A percentile compares a stretch with the other conserved stretches of the same genome.
These are phyloP conservation scores for Nomia melanderi DNA, from an alignment of 1,140 invertebrate genomes.

Conservation along the genomic window DNA sequence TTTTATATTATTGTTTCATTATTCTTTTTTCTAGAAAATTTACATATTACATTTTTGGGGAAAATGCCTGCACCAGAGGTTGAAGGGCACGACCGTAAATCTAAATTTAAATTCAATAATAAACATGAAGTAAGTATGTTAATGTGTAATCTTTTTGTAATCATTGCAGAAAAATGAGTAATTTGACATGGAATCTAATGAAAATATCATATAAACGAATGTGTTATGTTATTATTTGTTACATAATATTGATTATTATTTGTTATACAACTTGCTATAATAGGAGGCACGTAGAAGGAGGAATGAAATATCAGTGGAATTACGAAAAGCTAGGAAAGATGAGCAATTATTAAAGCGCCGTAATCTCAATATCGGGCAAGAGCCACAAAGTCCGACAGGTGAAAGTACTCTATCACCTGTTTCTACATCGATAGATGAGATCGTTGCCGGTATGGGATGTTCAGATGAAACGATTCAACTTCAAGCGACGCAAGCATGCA, in stretches of 20 bases:
- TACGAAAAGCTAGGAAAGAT: conserved; percentile 96
- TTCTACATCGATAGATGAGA: conserved; percentile 83
- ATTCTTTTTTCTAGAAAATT: conserved; percentile 29
- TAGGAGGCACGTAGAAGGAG: conserved; percentile 94
- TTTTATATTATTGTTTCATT: neutral
- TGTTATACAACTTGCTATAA: neutral
- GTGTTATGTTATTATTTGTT: neutral
- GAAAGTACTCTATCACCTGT: conserved; percentile 80
- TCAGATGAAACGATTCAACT: conserved; percentile 84
- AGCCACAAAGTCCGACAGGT: conserved; percentile 81
- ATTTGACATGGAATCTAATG: neutral
- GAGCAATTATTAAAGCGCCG: conserved; percentile 97
- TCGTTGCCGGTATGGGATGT: conserved; percentile 85
- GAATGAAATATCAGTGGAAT: conserved; percentile 92
- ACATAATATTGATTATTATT: neutral
- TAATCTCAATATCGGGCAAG: conserved; percentile 86
- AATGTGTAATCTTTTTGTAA: conserved; percentile 13
- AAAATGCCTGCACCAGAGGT: conserved; percentile 65
- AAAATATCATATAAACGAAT: neutral
- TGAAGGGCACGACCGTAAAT: conserved; percentile 50
- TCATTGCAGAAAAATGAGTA: neutral
- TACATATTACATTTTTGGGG: neutral
- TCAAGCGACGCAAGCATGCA: conserved; percentile 87
- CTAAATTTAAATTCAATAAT: conserved; percentile 66
- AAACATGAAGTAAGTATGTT: conserved; percentile 66